phyloP scores from a whole-genome alignment of 2,888 invertebrate genomes.

The Erpobdella octoculata region DNA sequence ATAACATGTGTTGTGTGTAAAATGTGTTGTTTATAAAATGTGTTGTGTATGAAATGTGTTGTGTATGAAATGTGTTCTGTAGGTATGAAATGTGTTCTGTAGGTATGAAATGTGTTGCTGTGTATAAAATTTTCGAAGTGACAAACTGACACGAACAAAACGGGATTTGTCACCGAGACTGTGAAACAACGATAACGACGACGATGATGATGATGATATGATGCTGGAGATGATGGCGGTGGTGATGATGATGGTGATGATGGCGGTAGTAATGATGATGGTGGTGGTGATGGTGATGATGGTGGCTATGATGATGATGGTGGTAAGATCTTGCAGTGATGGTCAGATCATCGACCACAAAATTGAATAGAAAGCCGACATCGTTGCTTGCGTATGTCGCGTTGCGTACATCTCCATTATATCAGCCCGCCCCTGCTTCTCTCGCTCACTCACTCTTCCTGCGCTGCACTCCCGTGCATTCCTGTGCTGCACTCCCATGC shows the following conservation, averaged over 20 bases:
- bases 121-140: neutral
- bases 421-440: too few relatives aligned
- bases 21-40: too few relatives aligned
- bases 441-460: too few relatives aligned
- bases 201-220: neutral
- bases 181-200: neutral
- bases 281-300: neutral
- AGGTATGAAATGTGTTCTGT: neutral
- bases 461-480: too few relatives aligned
- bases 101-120: neutral
- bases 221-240: neutral
- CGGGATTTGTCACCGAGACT: too few relatives aligned
- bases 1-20: too few relatives aligned
- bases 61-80: too few relatives aligned
- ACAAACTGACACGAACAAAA: neutral
- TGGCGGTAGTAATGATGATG: neutral
- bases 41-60: too few relatives aligned
- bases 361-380: constrained; percentile 11
- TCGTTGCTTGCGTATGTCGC: too few relatives aligned
- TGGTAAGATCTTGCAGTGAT: constrained; percentile 5
- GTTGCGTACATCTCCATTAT: too few relatives aligned
- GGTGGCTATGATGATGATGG: neutral
- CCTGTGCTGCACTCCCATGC: too few relatives aligned
- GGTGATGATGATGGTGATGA: constrained; percentile 8
- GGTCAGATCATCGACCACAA: neutral